Percentiles rank a stretch among this genome's conserved stretches.
Conservation (phyloP, 2,888 invertebrate genomes). For the Drosophila tanythrix region DNA sequence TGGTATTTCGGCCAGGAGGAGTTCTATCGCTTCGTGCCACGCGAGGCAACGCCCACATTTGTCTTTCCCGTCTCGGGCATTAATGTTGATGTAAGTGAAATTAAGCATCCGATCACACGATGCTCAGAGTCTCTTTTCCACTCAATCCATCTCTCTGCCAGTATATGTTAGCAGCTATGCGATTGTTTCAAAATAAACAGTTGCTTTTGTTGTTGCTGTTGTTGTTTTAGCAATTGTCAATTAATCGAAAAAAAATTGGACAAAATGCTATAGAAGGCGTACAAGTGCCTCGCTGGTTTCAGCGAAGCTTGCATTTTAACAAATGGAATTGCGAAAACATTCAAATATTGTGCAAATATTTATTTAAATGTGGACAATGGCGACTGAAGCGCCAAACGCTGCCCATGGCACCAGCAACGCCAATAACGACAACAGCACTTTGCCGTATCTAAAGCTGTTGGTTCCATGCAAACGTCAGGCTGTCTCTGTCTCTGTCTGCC, state of each 20-base stretch:
- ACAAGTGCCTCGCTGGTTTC: constrained; percentile 36
- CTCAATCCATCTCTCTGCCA: neutral
- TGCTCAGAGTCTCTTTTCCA: neutral
- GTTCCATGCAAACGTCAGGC: constrained; percentile 26
- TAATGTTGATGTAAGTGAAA: constrained; percentile 87
- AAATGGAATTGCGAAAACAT: constrained; percentile 69
- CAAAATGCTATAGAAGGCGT: constrained; percentile 19
- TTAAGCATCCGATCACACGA: constrained; percentile 41
- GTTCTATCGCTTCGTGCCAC: constrained; percentile 88
- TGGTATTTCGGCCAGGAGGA: constrained; percentile 88
- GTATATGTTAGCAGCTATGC: neutral
- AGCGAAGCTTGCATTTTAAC: constrained; percentile 53
- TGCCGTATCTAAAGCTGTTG: constrained; percentile 26
- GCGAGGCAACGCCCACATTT: constrained; percentile 86
- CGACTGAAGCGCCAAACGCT: constrained; percentile 55
- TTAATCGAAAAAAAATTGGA: constrained; percentile 64
- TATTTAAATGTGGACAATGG: constrained; percentile 76
- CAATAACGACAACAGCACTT: constrained; percentile 27
- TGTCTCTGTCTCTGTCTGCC: constrained; percentile 11
- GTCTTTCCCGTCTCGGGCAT: constrained; percentile 87
- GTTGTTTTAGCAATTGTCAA: constrained; percentile 43
- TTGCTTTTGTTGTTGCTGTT: constrained; percentile 9
- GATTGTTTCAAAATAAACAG: constrained; percentile 10
- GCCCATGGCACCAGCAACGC: constrained; percentile 29
- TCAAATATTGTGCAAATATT: constrained; percentile 79